Evolutionary conservation across 2,888 invertebrate genomes (phyloP).

Genomic region (Heliconius cydno): DNA sequence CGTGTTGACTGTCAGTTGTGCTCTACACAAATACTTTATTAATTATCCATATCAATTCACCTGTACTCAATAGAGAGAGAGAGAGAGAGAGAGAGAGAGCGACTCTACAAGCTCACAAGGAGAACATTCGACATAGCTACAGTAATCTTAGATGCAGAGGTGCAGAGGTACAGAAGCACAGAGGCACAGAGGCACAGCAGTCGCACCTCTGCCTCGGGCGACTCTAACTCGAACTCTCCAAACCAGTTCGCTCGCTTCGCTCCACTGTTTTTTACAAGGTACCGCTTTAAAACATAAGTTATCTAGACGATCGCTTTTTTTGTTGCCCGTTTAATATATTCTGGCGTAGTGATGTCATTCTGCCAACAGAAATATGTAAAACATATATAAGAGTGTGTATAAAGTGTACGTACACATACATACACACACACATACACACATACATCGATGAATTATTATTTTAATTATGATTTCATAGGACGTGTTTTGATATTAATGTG

Average conservation of each 20-base stretch:
- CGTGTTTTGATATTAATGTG: slow-evolving; percentile 24
- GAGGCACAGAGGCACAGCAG: neutral
- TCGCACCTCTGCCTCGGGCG: slow-evolving; percentile 18
- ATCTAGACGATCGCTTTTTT: slow-evolving; percentile 48
- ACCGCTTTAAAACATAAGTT: slow-evolving; percentile 41
- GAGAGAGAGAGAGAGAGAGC: too few relatives aligned
- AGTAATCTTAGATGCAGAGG: neutral
- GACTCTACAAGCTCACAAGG: neutral
- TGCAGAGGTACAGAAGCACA: too few relatives aligned
- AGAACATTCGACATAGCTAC: neutral
- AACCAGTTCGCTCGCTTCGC: slow-evolving; percentile 8
- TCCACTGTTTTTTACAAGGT: slow-evolving; percentile 20
- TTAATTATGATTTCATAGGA: slow-evolving; percentile 46
- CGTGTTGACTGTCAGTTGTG: slow-evolving; percentile 32
- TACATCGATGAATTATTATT: slow-evolving; percentile 46
- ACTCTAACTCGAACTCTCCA: slow-evolving; percentile 18
- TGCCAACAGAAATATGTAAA: slow-evolving; percentile 45
- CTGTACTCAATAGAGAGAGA: neutral
- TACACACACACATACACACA: neutral
- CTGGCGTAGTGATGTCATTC: slow-evolving; percentile 52
- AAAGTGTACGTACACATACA: neutral
- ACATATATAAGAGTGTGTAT: too few relatives aligned
- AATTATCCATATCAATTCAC: neutral
- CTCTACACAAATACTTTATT: neutral
- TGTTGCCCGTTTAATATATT: slow-evolving; percentile 47